Base-by-base conservation (phyloP, 1,140 invertebrate genomes). In the Bombus pascuorum region DNA sequence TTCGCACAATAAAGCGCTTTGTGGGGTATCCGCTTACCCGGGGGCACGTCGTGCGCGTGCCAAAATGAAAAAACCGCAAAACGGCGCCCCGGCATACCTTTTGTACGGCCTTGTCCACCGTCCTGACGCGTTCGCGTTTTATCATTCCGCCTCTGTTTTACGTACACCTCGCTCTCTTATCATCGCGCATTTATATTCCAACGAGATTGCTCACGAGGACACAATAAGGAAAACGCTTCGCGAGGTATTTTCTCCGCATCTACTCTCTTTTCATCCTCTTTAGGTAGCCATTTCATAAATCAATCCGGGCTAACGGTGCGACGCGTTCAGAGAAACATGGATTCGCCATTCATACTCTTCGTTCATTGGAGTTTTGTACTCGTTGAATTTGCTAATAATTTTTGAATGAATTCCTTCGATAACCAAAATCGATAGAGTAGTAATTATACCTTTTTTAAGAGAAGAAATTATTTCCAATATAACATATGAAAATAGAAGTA, bases 1-100 rank as follows among this genome's bases (percentile, higher is more conserved):
- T 95, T 94, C 94, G 89, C 91, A 93, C 92, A 94, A 94, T 95
- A 93, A 95, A 95, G 93, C 91, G 94, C 93, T 94, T 95, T 95
- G 93, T 93, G 91, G 89, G 93, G 87, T 95, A 94, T 95, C 94
- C 92, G 91, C 88, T 95, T 95, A 95, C 94, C 87, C 80, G 83
- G 81, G 83, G 91, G 87, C 88, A 89, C 89, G 90, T 87, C 80
- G 91, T 92, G 92, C 94, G 94, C 94, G 94, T 95, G 94, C 94
- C 94, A 95, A 95, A 95, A 94, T 94, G 93, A 94, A 94, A 94
- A 94, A 94, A 95, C 93, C 94, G 92, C 94, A 92, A 92, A 94
- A 62, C 82, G 65, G 83, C 92, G 89, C 76, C 90, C 90, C 84
- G 79, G 75, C 75, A 37, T 37, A 65, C 87, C 89, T 87, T 92